Evolutionary conservation across 53 echinoderm and acorn worm species (phyloP), one percentile per base, ranked within the genome.

Genomic region (Apostichopus leukothele): DNA sequence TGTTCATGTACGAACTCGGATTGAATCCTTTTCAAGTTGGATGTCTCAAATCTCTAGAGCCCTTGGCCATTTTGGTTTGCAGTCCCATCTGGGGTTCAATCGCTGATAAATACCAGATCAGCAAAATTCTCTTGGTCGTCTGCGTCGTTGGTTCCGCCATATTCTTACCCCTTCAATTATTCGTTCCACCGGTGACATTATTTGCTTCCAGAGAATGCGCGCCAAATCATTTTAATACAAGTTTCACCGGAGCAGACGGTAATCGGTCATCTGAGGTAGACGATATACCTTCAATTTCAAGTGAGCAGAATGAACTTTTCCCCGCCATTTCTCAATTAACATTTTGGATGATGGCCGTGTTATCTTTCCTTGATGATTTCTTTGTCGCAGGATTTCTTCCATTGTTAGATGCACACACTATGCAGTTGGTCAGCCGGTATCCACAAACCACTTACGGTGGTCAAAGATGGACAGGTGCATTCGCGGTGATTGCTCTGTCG

Each of bases 101-200:
- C 51, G 90, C 93, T 7, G 95, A 95, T 90, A 95, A 91, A 19
- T 88, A 76, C 92, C 90, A 84, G 74, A 88, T 88, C 76, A 93
- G 90, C 51, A 91, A 89, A 57, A 55, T 83, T 19, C 53, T 93
- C 16, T 73, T 95, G 73, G 14, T 90, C 9, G 19, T 90, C 9
- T 87, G 90, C 22, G 18, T 90, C 23, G 6, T 89, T 9, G 92
- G 90, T n/a, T 88, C 92, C 9, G 81, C 67, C 7, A 23, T 94
- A 50, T 90, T 90, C 52, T 76, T 68, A 50, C 89, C 92, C 60
- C 25, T 84, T 61, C 61, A 83, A 53, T 68, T 91, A 19, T 92
- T 92, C 60, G 74, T 90, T 26, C 94, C 94, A 5, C 51, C 90
- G n/a, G 22, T 87, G 61, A 50, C 27, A 7, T 23, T 80, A 4